Percentiles rank a stretch among this genome's conserved stretches.
Conservation (phyloP, 2,888 invertebrate genomes). For the Heteropelma amictum region DNA sequence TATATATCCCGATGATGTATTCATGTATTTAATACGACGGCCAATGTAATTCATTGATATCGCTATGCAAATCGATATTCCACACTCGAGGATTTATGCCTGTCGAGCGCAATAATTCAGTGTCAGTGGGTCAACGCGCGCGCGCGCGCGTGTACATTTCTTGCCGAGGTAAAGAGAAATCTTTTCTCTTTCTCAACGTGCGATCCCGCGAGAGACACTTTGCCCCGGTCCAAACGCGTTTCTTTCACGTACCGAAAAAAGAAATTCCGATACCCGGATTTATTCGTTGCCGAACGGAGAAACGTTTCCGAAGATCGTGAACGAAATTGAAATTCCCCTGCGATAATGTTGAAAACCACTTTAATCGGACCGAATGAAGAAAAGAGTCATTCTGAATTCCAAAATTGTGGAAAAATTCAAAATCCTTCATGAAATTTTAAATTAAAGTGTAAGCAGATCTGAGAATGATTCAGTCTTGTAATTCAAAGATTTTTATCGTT, state of each 20-base stretch:
- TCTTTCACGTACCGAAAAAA: constrained; percentile 35
- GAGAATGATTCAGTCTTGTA: neutral
- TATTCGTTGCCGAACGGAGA: neutral
- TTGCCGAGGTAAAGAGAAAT: constrained; percentile 64
- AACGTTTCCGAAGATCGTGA: neutral
- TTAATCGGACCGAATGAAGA: neutral
- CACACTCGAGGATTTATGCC: constrained; percentile 42
- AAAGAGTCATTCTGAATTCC: neutral
- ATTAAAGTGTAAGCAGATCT: neutral
- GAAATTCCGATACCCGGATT: constrained; percentile 31
- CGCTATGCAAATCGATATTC: constrained; percentile 49
- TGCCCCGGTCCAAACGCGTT: constrained; percentile 33
- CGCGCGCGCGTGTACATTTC: constrained; percentile 61
- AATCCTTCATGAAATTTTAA: too few species aligned
- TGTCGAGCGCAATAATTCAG: constrained; percentile 69
- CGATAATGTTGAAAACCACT: neutral
- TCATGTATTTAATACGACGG: neutral
- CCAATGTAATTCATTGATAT: constrained; percentile 26
- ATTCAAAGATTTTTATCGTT: neutral
- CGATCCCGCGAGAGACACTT: constrained; percentile 32
- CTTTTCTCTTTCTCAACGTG: constrained; percentile 50
- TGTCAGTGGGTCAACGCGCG: constrained; percentile 76
- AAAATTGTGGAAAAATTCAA: neutral
- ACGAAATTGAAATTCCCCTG: constrained; percentile 1
- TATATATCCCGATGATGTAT: too few species aligned